phyloP scores from a whole-genome alignment of 2,888 invertebrate species.

The Blera fallax region DNA sequence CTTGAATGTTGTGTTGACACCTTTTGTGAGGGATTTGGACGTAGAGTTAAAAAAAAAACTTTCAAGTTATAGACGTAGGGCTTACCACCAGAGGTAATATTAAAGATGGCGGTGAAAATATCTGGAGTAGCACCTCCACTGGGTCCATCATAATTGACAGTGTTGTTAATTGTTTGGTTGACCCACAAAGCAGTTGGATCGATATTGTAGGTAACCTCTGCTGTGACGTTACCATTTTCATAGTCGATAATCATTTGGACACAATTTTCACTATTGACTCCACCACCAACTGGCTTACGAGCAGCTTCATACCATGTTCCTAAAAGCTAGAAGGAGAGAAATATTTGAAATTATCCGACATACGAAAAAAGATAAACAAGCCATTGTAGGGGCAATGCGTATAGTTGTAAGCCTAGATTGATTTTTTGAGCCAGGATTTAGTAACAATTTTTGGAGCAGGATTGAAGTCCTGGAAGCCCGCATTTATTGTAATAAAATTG shows the following conservation, averaged over 20 bases:
- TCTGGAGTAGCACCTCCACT: background rate
- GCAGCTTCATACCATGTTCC: constrained; percentile 70
- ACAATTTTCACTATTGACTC: constrained; percentile 16
- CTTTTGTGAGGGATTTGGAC: too few species aligned
- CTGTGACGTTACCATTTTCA: constrained; percentile 57
- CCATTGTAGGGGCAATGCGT: too few species aligned
- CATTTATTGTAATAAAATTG: too few species aligned
- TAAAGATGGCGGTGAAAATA: constrained; percentile 3
- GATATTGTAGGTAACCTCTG: constrained; percentile 74
- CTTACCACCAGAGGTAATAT: background rate
- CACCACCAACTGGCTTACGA: constrained; percentile 27
- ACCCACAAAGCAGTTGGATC: constrained; percentile 73
- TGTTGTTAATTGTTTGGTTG: constrained; percentile 74
- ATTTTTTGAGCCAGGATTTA: too few species aligned
- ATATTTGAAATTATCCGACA: background rate
- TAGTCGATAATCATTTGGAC: constrained; percentile 3
- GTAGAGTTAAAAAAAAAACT: too few species aligned
- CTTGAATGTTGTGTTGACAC: constrained; percentile 71
- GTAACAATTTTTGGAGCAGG: too few species aligned
- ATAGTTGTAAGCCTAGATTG: too few species aligned
- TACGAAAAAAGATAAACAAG: too few species aligned
- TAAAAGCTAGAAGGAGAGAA: constrained; percentile 27
- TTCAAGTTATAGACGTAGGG: too few species aligned
- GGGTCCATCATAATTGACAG: background rate
- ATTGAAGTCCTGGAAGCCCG: too few species aligned